Percentiles rank a stretch among this genome's conserved stretches.
These are phyloP conservation scores for Pangasius larnaudii DNA, from an alignment of 2,797 vertebrate genomes.

Conservation along the genomic window DNA sequence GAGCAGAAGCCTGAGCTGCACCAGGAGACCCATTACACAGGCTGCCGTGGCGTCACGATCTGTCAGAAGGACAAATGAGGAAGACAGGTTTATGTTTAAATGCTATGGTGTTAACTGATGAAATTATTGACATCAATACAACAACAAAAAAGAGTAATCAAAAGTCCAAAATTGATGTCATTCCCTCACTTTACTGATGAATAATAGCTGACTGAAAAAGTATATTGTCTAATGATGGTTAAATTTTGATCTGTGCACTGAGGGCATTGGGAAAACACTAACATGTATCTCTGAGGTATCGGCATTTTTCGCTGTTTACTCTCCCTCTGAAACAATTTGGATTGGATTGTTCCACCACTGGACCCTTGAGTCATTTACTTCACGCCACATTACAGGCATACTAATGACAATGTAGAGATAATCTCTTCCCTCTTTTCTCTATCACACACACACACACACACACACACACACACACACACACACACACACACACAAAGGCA, in stretches of 20 bases:
- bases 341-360: constrained; percentile 36
- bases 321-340: constrained; percentile 18
- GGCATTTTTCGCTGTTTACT: constrained; percentile 19
- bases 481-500: not conserved
- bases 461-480: not conserved
- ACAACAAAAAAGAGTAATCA: not conserved
- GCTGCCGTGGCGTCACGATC: constrained; percentile 73
- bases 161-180: not conserved
- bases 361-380: constrained; percentile 38
- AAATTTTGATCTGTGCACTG: not conserved
- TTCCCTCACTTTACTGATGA: not conserved
- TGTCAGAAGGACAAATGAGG: constrained; percentile 61
- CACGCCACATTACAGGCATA: constrained; percentile 14
- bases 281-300: constrained; percentile 19
- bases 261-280: not conserved
- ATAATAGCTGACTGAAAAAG: constrained; percentile 16
- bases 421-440: not conserved
- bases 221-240: constrained; percentile 11
- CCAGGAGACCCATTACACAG: constrained; percentile 89
- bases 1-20: constrained; percentile 91
- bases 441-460: not conserved
- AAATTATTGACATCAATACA: not conserved
- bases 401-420: constrained; percentile 26
- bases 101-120: not conserved
- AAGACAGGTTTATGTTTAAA: not conserved